Conservation (phyloP, 37 sponge, comb jelly and placozoan species). For the Beroe forskalii region DNA sequence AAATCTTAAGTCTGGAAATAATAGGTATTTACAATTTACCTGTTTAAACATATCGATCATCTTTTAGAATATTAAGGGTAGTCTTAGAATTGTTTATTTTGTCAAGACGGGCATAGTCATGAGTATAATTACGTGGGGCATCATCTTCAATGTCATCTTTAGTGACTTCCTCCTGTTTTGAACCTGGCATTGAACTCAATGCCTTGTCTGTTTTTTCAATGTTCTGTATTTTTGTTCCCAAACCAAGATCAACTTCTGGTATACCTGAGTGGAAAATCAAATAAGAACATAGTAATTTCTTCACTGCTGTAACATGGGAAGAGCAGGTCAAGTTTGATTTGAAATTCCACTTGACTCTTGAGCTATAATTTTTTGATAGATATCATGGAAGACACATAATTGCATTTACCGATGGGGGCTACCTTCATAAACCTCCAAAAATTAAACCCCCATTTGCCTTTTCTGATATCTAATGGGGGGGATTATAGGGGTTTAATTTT, state of each 20-base stretch:
- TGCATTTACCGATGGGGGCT: too few species aligned
- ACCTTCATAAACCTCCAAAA: too few species aligned
- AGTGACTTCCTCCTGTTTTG: not conserved
- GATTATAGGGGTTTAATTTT: too few species aligned
- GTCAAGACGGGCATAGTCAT: constrained; percentile 58
- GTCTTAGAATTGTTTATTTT: constrained; percentile 43
- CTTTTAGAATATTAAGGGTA: constrained; percentile 37
- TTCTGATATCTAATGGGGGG: too few species aligned
- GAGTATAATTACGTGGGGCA: constrained; percentile 53
- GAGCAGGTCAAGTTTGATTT: too few species aligned
- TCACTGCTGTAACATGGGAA: not conserved
- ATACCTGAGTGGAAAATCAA: too few species aligned
- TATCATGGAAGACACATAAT: too few species aligned
- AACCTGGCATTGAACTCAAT: not conserved
- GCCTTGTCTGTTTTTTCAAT: constrained; percentile 63
- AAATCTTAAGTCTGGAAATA: too few species aligned
- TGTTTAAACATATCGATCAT: constrained; percentile 37
- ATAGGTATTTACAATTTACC: too few species aligned
- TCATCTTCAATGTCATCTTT: not conserved
- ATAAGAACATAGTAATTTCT: not conserved
- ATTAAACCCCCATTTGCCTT: too few species aligned
- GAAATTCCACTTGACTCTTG: too few species aligned
- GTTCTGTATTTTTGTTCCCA: constrained; percentile 23
- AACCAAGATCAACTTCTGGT: constrained; percentile 52
- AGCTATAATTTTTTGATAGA: too few species aligned